Conservation (phyloP, 1,140 invertebrate species). For the Saccostrea glomerata region DNA sequence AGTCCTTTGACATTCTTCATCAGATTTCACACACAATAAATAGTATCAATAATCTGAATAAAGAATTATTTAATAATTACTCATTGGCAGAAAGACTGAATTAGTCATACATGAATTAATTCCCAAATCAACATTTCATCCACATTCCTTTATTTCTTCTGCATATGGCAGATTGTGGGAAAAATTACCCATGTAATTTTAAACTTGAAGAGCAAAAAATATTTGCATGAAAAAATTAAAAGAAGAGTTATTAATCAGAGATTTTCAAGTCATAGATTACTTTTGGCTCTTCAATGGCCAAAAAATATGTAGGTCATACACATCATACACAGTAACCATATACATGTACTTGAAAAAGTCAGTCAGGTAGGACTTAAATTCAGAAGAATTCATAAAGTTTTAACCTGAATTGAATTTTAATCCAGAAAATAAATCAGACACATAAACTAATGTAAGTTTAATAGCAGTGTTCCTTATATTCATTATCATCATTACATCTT, state of each 20-base stretch:
- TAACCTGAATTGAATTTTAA: no score
- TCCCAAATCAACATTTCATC: neutral
- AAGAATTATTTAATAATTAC: neutral
- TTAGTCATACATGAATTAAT: neutral
- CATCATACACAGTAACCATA: no score
- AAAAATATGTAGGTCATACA: no score
- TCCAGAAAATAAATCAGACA: no score
- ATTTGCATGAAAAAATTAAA: no score
- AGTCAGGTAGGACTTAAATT: no score
- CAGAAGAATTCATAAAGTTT: no score
- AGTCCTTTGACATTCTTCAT: constrained; percentile 3
- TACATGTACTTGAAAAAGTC: no score
- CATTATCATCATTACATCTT: no score
- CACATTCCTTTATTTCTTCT: neutral
- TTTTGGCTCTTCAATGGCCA: no score
- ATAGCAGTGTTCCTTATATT: no score
- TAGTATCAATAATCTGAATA: constrained; percentile 2
- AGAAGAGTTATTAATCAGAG: neutral
- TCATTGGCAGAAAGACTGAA: neutral
- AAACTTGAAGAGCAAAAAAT: neutral
- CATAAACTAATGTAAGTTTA: no score
- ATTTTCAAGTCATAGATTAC: neutral
- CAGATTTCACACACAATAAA: constrained; percentile 32
- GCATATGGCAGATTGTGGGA: neutral
- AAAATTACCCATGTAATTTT: neutral